Conservation (phyloP, 1,140 invertebrate genomes). For the Heliconius himera region DNA sequence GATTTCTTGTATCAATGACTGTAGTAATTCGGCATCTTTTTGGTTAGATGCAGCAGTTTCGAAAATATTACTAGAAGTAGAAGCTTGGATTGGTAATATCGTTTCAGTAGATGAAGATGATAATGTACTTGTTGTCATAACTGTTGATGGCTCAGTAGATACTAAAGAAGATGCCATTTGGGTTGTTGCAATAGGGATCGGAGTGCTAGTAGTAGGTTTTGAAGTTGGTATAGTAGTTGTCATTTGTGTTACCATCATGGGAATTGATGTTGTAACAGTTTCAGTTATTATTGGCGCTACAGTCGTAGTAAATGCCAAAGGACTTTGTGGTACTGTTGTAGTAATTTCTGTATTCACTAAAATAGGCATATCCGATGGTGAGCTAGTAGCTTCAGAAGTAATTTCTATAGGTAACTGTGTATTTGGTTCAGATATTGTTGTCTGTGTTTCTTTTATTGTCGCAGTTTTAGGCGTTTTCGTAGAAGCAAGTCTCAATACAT, state of each 20-base stretch:
- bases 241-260: not conserved
- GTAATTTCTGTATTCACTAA: constrained; percentile 25
- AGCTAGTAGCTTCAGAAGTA: constrained; percentile 20
- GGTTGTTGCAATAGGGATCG: constrained; percentile 33
- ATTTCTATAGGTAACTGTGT: constrained; percentile 47
- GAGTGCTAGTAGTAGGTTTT: constrained; percentile 15
- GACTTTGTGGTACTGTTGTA: constrained; percentile 30
- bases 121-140: constrained; percentile 36
- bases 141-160: constrained; percentile 40
- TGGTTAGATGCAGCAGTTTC: constrained; percentile 41
- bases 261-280: constrained; percentile 21
- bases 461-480: constrained; percentile 57
- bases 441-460: constrained; percentile 48
- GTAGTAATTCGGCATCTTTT: constrained; percentile 52
- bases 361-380: constrained; percentile 4
- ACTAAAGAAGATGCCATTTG: constrained; percentile 23
- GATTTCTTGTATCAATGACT: constrained; percentile 54
- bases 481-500: constrained; percentile 74
- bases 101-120: constrained; percentile 42
- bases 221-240: constrained; percentile 36
- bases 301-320: constrained; percentile 34
- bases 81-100: constrained; percentile 20
- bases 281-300: constrained; percentile 33
- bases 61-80: constrained; percentile 38
- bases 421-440: constrained; percentile 54